These are phyloP conservation scores for Pseudopodoces humilis DNA, from an alignment of 2,113 vertebrate species.

Conservation along the genomic window DNA sequence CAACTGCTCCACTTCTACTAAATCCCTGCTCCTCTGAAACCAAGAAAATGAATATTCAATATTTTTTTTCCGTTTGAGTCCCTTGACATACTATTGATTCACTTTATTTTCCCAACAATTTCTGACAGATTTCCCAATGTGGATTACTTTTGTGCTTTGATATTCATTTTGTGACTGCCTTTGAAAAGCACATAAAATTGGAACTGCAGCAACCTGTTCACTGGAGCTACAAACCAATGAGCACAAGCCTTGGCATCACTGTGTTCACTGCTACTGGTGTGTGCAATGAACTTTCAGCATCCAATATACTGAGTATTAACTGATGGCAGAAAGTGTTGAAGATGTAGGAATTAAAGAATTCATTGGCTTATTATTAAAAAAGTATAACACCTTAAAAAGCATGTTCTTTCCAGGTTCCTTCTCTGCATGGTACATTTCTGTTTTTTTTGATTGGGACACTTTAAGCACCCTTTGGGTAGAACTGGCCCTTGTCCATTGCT, in stretches of 20 bases:
- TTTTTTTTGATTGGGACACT: background rate
- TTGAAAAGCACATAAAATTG: constrained; percentile 72
- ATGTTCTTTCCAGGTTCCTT: background rate
- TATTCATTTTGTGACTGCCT: constrained; percentile 77
- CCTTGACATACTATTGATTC: constrained; percentile 81
- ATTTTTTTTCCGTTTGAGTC: constrained; percentile 72
- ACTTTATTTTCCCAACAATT: constrained; percentile 85
- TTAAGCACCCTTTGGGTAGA: background rate
- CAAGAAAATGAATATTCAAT: constrained; percentile 82
- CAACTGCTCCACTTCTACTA: constrained; percentile 62
- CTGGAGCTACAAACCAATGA: constrained; percentile 21
- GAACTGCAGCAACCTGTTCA: background rate
- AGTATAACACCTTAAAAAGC: background rate
- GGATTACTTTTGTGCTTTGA: constrained; percentile 81
- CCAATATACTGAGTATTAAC: background rate
- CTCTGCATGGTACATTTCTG: background rate
- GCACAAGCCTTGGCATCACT: background rate
- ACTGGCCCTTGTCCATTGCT: background rate
- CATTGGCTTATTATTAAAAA: background rate
- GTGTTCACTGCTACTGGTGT: background rate
- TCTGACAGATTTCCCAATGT: constrained; percentile 77
- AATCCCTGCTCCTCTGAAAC: constrained; percentile 77
- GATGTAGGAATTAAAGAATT: background rate
- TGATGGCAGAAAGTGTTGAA: background rate
- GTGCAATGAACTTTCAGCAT: background rate